A percentile compares a stretch with the other conserved stretches of the same genome.
Evolutionary conservation across 2,888 invertebrate genomes (phyloP).

Genomic region (Lobophora halterata): DNA sequence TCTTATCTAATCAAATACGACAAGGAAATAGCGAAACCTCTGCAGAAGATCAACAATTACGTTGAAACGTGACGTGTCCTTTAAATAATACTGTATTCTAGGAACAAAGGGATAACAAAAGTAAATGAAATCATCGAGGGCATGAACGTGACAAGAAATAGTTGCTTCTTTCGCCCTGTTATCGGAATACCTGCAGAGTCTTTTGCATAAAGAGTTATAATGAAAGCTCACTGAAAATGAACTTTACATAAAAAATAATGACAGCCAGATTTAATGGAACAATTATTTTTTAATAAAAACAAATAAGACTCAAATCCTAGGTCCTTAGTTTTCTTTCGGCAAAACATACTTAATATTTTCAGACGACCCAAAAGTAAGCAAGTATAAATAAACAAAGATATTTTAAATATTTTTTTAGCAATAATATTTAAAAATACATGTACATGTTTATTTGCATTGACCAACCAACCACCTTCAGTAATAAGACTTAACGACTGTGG

Average conservation of each 20-base stretch:
- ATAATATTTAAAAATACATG: no score
- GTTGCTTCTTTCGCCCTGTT: constrained; percentile 27
- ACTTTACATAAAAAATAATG: constrained; percentile 1
- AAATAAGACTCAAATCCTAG: no score
- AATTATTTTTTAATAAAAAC: constrained; percentile 43
- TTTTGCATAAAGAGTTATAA: constrained; percentile 1
- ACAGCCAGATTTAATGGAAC: no score
- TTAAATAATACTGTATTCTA: constrained; percentile 13
- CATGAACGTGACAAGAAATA: constrained; percentile 39
- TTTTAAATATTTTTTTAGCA: no score
- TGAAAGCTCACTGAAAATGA: constrained; percentile 4
- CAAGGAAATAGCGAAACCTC: constrained; percentile 13
- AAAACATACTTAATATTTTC: no score
- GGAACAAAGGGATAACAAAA: constrained; percentile 25
- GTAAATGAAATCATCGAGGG: constrained; percentile 29
- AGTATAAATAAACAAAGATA: no score
- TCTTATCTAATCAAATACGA: constrained; percentile 3
- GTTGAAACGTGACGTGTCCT: constrained; percentile 16
- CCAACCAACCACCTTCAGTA: no score
- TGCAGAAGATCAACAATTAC: constrained; percentile 16
- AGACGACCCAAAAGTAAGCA: no score
- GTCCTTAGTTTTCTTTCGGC: no score
- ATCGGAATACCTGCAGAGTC: constrained; percentile 28
- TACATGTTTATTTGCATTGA: no score
- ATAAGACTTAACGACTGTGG: no score